These are phyloP conservation scores for Herpailurus yagouaroundi DNA, from an alignment of 2,113 vertebrate genomes.

Conservation along the genomic window DNA sequence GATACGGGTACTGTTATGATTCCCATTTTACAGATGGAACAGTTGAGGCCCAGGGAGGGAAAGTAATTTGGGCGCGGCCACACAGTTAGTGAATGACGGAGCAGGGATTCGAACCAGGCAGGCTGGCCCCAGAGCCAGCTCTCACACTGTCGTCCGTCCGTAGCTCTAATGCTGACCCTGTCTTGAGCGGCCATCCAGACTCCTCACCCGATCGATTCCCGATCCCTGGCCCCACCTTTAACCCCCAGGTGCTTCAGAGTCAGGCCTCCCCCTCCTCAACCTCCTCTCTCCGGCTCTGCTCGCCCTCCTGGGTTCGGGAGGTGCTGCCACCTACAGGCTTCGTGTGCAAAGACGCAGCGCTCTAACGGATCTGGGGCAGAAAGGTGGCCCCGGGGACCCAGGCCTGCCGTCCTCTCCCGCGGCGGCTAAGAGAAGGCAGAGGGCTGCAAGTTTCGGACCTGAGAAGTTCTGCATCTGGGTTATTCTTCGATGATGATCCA, in stretches of 20 bases:
- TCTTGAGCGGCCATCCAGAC: not conserved
- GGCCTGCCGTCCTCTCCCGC: rapidly evolving
- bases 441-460: not conserved
- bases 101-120: not conserved
- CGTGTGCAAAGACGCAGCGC: not conserved
- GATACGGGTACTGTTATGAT: not conserved
- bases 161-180: not conserved
- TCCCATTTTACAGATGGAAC: not conserved
- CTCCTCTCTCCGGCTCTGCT: not conserved
- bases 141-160: no score
- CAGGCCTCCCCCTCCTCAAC: not conserved
- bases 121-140: not conserved
- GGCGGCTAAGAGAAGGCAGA: not conserved
- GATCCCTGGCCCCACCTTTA: not conserved
- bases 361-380: not conserved
- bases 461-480: not conserved
- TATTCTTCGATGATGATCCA: not conserved
- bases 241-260: not conserved
- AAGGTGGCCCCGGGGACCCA: no score
- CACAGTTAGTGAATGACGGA: not conserved
- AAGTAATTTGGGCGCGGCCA: not conserved
- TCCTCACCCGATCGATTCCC: not conserved
- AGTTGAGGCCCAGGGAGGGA: no score
- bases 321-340: not conserved
- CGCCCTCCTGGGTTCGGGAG: not conserved